Base-by-base conservation (phyloP, 2,888 invertebrate genomes). In the Caenorhabditis plicata region DNA sequence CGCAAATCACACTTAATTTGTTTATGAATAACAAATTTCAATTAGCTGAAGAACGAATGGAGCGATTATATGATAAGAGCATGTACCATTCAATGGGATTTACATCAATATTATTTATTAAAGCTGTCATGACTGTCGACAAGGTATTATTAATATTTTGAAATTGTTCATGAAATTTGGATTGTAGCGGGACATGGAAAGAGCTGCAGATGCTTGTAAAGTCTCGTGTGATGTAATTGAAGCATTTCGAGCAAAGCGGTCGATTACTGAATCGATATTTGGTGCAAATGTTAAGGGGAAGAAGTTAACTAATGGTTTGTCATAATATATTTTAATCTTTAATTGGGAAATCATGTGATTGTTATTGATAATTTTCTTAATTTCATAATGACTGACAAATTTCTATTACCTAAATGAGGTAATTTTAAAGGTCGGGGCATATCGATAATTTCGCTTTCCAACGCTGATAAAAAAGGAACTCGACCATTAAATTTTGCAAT, bases 111-210 rank as follows among this genome's bases (percentile, higher is more conserved):
- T 85, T 89, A 74, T 94, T 91, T 81, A 86, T 95, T 31, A 92
- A 94, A 81, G 93, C 94, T 0, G 88, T 92, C 80, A 86, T 96
- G 78, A 94, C 94, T 2, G 91, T 92, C 81, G 93, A 95, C 81
- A 88, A 88, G 75, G 87, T 86, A 77, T 9, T 41, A 13, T 36
- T 15, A 13, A 11, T 36, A 11, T n/a, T 36, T 8, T 7, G 15
- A 26, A 25, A 5, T 41, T 36, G 36, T 7, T 7, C 9, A 11
- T 36, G 9, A 36, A 15, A n/a, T n/a, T n/a, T n/a, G 36, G 7
- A 36, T 8, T 11, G 36, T 15, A 73, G 70, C 55, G 60, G 40
- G 77, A 77, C 53, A 64, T 78, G 52, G 75, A 77, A 35, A 57
- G 45, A 25, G 76, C 77, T 9, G 54, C 73, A 41, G 65, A 73